Conservation (phyloP, 2,888 invertebrate species). For the Lymantria dispar region DNA sequence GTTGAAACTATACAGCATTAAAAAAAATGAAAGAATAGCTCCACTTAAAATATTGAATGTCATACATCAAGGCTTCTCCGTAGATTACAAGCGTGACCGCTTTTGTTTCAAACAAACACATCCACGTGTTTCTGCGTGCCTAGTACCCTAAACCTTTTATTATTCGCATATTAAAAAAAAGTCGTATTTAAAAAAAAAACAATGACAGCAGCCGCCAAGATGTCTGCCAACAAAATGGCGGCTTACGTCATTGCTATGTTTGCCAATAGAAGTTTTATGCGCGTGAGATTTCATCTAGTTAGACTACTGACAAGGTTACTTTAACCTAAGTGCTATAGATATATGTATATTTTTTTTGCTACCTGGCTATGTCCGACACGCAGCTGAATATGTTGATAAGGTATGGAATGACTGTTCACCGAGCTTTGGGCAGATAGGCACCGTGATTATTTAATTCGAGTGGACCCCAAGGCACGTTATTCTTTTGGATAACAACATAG, state of each 20-base stretch:
- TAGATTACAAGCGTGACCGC: neutral
- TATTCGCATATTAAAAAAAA: constrained; percentile 1
- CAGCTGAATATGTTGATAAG: no score
- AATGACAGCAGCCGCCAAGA: constrained; percentile 5
- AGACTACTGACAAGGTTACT: neutral
- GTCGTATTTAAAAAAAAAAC: neutral
- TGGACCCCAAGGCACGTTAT: no score
- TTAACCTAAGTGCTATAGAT: neutral
- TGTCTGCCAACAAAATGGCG: constrained; percentile 5
- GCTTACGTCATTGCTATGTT: constrained; percentile 2
- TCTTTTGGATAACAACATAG: no score
- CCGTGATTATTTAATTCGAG: no score
- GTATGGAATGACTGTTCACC: no score
- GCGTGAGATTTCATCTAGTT: neutral
- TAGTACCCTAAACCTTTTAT: constrained; percentile 4
- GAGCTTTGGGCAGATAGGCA: no score
- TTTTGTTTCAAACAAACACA: neutral
- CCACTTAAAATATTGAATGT: no score
- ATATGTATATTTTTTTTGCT: no score
- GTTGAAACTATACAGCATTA: no score
- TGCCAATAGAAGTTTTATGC: neutral
- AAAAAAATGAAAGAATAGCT: no score
- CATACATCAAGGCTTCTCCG: neutral
- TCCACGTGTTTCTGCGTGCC: constrained; percentile 2
- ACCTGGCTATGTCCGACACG: no score